Evolutionary conservation across 1,140 invertebrate genomes (phyloP).

Genomic region (Reticulitermes speratus): DNA sequence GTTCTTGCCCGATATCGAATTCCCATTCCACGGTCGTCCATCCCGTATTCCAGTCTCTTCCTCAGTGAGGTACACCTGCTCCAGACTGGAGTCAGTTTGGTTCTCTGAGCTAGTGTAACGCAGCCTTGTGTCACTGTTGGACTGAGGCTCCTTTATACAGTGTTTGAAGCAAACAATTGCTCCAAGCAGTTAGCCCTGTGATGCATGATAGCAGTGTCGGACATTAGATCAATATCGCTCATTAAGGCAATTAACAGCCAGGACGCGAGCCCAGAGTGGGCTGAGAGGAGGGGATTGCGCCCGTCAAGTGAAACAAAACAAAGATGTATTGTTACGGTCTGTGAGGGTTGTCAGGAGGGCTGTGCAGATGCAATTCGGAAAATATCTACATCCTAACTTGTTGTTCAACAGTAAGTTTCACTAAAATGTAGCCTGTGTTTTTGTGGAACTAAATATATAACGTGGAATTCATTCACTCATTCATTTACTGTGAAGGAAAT

Average conservation of each 20-base stretch:
- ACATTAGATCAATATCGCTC: not conserved
- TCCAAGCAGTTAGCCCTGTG: not conserved
- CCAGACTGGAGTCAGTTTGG: too few relatives aligned
- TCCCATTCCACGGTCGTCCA: too few relatives aligned
- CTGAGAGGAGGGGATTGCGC: not conserved
- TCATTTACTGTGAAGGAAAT: too few relatives aligned
- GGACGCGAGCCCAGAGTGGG: not conserved
- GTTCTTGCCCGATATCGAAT: too few relatives aligned
- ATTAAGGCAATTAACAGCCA: conserved; percentile 16
- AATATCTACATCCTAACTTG: not conserved
- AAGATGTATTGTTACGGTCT: not conserved
- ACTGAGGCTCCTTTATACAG: too few relatives aligned
- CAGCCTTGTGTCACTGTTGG: not conserved
- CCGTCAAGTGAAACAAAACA: conserved; percentile 18
- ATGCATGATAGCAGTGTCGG: not conserved
- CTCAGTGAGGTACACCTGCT: too few relatives aligned
- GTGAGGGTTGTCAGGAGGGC: not conserved
- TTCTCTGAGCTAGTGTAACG: too few relatives aligned
- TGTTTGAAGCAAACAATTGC: not conserved
- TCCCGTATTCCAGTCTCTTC: too few relatives aligned
- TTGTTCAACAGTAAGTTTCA: not conserved
- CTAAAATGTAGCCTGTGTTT: not conserved
- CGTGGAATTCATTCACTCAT: too few relatives aligned
- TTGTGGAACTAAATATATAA: too few relatives aligned
- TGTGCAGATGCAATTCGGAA: not conserved